These are phyloP conservation scores for Liasis olivaceus DNA, from an alignment of 2,797 vertebrate species.

Conservation along the genomic window DNA sequence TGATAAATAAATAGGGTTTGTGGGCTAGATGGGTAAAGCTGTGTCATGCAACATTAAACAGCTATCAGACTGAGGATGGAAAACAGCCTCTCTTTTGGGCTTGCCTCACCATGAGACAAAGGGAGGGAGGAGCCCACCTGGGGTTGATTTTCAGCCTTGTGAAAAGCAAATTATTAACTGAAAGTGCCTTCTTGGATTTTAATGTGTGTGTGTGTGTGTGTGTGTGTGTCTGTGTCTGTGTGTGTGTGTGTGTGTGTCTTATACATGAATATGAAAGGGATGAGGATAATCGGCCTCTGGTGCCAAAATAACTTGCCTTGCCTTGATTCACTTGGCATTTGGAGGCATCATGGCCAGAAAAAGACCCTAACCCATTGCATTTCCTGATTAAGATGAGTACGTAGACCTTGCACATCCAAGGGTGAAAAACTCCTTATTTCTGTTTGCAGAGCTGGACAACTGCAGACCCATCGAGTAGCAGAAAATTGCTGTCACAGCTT, in stretches of 20 bases:
- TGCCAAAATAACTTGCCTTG: background rate
- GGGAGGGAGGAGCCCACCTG: background rate
- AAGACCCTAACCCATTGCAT: background rate
- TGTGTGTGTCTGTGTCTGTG: background rate
- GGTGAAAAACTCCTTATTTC: background rate
- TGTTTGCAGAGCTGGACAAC: background rate
- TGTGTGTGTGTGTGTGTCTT: fast-evolving
- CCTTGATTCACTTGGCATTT: background rate
- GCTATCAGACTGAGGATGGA: background rate
- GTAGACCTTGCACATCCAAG: background rate
- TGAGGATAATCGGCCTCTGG: background rate
- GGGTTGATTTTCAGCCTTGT: background rate
- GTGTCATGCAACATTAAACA: background rate
- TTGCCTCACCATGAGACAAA: background rate
- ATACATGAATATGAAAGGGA: background rate
- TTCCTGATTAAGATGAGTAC: background rate
- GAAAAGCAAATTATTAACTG: background rate
- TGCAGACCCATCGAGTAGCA: background rate
- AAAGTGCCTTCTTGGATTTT: background rate
- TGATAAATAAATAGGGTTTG: background rate
- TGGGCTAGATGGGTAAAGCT: background rate
- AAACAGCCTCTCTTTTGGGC: background rate
- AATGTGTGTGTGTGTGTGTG: background rate
- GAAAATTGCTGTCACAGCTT: background rate
- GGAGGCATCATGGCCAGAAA: background rate